phyloP scores from a whole-genome alignment of 92 coral and sea anemone genomes.

The Paragorgia papillata region DNA sequence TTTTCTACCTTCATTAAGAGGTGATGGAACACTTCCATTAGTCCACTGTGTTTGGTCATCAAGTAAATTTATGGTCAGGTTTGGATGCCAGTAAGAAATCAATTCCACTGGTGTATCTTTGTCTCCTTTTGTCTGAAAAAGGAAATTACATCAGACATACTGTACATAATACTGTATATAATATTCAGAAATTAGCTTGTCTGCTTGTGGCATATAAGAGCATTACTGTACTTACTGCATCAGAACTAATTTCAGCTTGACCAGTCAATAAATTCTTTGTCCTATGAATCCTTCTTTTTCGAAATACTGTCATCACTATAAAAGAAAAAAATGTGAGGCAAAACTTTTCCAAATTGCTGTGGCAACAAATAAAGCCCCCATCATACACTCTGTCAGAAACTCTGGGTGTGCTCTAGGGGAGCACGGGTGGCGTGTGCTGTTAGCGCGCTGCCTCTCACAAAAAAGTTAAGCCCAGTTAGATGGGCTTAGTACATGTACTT shows the following conservation, averaged over 20 bases:
- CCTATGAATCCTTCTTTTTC: slow-evolving; percentile 82
- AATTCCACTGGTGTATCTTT: slow-evolving; percentile 69
- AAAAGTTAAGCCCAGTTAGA: too few species aligned
- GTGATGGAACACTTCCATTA: slow-evolving; percentile 87
- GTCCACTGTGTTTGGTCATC: slow-evolving; percentile 98
- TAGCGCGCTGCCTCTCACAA: too few species aligned
- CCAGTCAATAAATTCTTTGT: slow-evolving; percentile 93
- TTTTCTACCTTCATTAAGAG: slow-evolving; percentile 91
- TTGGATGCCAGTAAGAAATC: slow-evolving; percentile 96
- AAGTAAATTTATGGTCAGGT: slow-evolving; percentile 85
- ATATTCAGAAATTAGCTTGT: too few species aligned
- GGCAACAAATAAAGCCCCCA: background rate
- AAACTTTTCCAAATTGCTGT: background rate
- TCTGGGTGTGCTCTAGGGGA: too few species aligned
- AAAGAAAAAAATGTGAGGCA: background rate
- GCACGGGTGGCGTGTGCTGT: too few species aligned
- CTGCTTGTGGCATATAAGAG: too few species aligned
- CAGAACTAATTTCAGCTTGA: slow-evolving; percentile 72
- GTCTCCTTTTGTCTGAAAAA: slow-evolving; percentile 57
- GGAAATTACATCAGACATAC: background rate
- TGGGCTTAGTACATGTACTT: too few species aligned
- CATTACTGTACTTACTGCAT: slow-evolving; percentile 30
- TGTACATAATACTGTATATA: too few species aligned
- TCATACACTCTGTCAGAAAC: too few species aligned
- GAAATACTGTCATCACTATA: slow-evolving; percentile 82